Percentiles rank a stretch among this genome's conserved stretches.
These are phyloP conservation scores for Eudyptes chrysolophus DNA, from an alignment of 2,113 vertebrate genomes.

Conservation along the genomic window DNA sequence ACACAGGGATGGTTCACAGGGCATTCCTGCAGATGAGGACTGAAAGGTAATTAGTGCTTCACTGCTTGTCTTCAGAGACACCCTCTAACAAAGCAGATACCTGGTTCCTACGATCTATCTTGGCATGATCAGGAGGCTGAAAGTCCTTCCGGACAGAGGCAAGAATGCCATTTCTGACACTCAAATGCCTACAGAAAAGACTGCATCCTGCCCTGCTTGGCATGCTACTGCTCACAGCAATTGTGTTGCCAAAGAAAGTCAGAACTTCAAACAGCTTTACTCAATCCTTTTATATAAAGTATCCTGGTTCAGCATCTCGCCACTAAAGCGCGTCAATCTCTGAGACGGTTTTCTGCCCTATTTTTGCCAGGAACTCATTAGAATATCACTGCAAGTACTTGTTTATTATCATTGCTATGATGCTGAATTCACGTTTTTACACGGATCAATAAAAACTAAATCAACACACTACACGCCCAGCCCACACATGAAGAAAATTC, in stretches of 20 bases:
- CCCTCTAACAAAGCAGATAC: not conserved
- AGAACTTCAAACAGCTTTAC: constrained; percentile 41
- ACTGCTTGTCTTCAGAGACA: not conserved
- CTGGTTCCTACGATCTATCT: not conserved
- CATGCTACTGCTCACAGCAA: not conserved
- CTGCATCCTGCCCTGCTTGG: not conserved
- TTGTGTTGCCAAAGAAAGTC: not conserved
- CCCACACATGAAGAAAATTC: constrained; percentile 62
- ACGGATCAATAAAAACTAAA: constrained; percentile 57
- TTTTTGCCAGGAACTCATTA: constrained; percentile 53
- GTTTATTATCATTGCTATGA: constrained; percentile 54
- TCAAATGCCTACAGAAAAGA: not conserved
- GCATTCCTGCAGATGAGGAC: not conserved
- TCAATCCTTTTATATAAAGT: not conserved
- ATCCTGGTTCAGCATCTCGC: constrained; percentile 24
- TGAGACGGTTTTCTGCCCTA: not conserved
- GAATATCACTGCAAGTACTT: constrained; percentile 52
- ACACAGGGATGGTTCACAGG: not conserved
- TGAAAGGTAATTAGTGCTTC: not conserved
- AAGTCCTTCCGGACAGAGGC: not conserved
- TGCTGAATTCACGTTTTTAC: constrained; percentile 47
- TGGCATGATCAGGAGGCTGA: not conserved
- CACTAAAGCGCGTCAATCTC: not conserved
- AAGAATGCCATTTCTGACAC: not conserved
- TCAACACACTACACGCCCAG: constrained; percentile 45